Conservation (phyloP, 2,113 vertebrate species). For the Origma solitaria region DNA sequence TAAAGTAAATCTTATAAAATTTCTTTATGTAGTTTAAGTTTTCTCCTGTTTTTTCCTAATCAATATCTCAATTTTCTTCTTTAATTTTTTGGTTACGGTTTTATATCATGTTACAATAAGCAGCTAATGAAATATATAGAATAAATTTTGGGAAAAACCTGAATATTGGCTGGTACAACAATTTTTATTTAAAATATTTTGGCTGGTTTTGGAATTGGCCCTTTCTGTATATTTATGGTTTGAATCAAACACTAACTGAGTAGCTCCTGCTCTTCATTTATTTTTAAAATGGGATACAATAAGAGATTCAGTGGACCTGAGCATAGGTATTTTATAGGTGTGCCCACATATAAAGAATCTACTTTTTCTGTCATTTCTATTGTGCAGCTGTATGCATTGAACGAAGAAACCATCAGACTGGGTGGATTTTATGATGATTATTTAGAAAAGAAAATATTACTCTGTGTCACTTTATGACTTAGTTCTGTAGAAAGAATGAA, state of each 20-base stretch:
- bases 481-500: not conserved
- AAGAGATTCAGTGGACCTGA: not conserved
- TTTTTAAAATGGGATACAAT: not conserved
- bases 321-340: not conserved
- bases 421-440: not conserved
- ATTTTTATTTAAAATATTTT: not conserved
- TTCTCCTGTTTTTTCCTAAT: not conserved
- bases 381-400: not conserved
- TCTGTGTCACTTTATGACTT: not conserved
- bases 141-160: not conserved
- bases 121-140: not conserved
- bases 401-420: not conserved
- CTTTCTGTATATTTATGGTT: not conserved
- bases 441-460: not conserved
- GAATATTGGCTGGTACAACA: not conserved
- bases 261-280: not conserved
- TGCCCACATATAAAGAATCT: not conserved
- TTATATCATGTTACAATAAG: not conserved
- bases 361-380: not conserved
- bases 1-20: not conserved
- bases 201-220: not conserved
- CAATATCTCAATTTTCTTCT: not conserved
- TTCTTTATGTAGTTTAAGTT: not conserved
- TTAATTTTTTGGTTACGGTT: not conserved
- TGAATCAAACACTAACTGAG: not conserved